phyloP scores from a whole-genome alignment of 1,140 invertebrate genomes.

The Whitmania pigra region DNA sequence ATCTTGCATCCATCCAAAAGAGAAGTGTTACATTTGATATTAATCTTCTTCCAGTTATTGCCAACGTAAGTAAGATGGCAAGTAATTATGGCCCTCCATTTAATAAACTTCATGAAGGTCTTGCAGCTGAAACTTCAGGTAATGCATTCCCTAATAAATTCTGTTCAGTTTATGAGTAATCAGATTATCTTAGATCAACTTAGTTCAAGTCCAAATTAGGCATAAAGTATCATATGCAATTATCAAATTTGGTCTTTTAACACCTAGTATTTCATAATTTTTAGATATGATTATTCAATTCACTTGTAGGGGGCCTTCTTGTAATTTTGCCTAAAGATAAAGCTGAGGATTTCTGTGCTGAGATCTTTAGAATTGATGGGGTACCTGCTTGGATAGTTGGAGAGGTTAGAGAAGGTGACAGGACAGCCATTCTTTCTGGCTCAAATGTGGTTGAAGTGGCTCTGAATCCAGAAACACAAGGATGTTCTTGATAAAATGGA shows the following conservation, averaged over 20 bases:
- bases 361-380: conserved; percentile 84
- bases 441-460: conserved; percentile 42
- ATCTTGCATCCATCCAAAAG: conserved; percentile 84
- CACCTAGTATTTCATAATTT: not conserved
- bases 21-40: conserved; percentile 95
- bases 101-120: conserved; percentile 66
- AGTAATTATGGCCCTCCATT: conserved; percentile 62
- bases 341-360: conserved; percentile 88
- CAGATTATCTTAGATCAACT: too few species aligned
- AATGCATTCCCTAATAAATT: not conserved
- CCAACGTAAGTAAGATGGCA: conserved; percentile 84
- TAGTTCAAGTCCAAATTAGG: too few species aligned
- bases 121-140: conserved; percentile 53
- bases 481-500: not conserved
- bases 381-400: conserved; percentile 98
- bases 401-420: conserved; percentile 89
- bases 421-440: conserved; percentile 87
- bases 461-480: not conserved
- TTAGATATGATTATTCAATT: not conserved
- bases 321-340: conserved; percentile 85
- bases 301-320: conserved; percentile 60
- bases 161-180: not conserved
- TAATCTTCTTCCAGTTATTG: conserved; percentile 88
- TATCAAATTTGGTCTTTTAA: not conserved
- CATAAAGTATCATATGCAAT: too few species aligned